These are phyloP conservation scores for Ctenochaetus hawaiiensis DNA, from an alignment of 2,797 vertebrate genomes.

Conservation along the genomic window DNA sequence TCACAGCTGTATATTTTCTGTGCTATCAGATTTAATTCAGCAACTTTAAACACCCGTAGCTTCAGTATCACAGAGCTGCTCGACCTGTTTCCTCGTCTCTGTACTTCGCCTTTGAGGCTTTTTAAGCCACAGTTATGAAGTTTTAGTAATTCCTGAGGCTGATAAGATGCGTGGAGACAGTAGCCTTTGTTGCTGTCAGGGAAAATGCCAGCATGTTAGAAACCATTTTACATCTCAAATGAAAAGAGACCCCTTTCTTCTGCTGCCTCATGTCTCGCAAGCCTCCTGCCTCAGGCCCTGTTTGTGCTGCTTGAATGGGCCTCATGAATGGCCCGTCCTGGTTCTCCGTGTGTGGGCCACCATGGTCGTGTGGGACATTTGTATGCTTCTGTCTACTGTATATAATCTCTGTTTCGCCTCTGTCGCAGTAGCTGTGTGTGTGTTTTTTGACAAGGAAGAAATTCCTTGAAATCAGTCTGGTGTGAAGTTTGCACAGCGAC, in stretches of 20 bases:
- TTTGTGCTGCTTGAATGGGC: conserved; percentile 79
- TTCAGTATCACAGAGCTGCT: conserved; percentile 10
- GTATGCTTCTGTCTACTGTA: conserved; percentile 44
- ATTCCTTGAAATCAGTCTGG: conserved; percentile 31
- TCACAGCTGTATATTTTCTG: background rate
- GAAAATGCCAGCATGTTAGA: conserved; percentile 63
- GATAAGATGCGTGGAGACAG: conserved; percentile 65
- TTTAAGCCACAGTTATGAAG: conserved; percentile 31
- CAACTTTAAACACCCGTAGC: background rate
- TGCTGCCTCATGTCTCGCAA: conserved; percentile 57
- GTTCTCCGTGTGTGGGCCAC: conserved; percentile 70
- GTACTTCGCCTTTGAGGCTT: conserved; percentile 9
- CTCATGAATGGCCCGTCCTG: conserved; percentile 72
- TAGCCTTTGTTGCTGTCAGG: conserved; percentile 66
- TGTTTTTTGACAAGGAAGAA: background rate
- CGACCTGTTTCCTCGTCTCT: conserved; percentile 24
- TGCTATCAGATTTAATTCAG: background rate
- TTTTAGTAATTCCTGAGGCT: conserved; percentile 22
- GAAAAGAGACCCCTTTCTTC: conserved; percentile 63
- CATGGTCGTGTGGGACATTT: conserved; percentile 38
- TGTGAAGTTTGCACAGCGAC: conserved; percentile 7
- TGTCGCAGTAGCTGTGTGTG: background rate
- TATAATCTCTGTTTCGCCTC: conserved; percentile 37
- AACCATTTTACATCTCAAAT: conserved; percentile 64
- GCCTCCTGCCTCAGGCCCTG: conserved; percentile 51